Evolutionary conservation across 2,113 vertebrate species (phyloP), one percentile per base, ranked within the genome.

Genomic region (Stigmatopora nigra): DNA sequence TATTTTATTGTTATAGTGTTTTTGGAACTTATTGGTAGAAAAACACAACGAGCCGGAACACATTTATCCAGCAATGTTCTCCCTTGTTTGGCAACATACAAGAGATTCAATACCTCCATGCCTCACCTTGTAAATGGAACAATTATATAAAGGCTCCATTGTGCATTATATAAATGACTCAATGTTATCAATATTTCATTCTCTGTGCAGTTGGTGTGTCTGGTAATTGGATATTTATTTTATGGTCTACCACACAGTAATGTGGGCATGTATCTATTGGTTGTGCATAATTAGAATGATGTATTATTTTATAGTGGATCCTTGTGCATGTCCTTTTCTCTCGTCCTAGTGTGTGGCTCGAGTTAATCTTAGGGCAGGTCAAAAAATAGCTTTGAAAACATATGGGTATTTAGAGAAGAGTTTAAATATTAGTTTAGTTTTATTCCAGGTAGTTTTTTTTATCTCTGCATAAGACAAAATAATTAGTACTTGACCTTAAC

Each of bases 181-280:
- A 82, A 84, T 78, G 78, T 86, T 82, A 89, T 89, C 88, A 88
- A 89, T 89, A 89, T 88, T 89, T 89, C 76, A 89, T 88, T 73
- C 74, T 78, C 76, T 81, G 82, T 87, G 82, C 77, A 81, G 88
- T 88, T 87, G 86, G 87, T 86, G 85, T 88, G 85, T 87, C 87
- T 88, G 70, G 75, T 89, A 87, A 89, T 88, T 88, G 78, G 86
- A 86, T 88, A 88, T 89, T 87, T 86, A 87, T 89, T 84, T 84
- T 72, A 78, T 79, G 82, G 61, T 81, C 81, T 81, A 81, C 83
- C 82, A 63, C 22, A 0, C 55, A 69, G 71, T 72, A 69, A 61
- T 78, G 45, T 75, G 17, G 63, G 46, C 72, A 58, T 77, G 75
- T 75, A 51, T 59, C 19, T n/a, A 20, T 19, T 63, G 53, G 41